phyloP scores from a whole-genome alignment of 2,113 vertebrate species.

The Apus apus region DNA sequence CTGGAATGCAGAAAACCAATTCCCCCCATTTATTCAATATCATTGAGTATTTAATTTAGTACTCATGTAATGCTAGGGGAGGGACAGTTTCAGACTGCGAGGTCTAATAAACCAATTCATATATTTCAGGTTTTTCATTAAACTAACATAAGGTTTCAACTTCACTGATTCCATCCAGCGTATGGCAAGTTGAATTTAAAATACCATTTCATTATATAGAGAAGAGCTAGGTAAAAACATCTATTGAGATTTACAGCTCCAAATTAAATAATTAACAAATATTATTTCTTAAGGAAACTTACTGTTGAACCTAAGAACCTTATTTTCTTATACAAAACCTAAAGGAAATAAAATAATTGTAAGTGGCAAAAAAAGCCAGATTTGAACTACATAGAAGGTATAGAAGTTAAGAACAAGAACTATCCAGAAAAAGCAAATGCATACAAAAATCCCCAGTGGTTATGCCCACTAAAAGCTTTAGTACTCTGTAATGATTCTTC shows the following conservation, averaged over 20 bases:
- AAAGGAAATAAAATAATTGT: background rate
- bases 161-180: background rate
- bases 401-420: background rate
- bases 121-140: background rate
- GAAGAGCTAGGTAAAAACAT: background rate
- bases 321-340: background rate
- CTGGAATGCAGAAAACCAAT: background rate
- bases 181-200: background rate
- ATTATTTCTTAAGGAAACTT: background rate
- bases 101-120: background rate
- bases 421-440: background rate
- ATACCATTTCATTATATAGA: background rate
- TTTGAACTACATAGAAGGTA: background rate
- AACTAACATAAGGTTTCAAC: background rate
- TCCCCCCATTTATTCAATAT: background rate
- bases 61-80: background rate
- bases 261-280: background rate
- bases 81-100: background rate
- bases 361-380: fast-evolving
- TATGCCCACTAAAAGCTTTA: background rate
- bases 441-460: background rate
- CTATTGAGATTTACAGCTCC: background rate
- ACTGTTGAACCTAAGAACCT: background rate
- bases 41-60: background rate
- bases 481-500: background rate